These are phyloP conservation scores for Periplaneta americana DNA, from an alignment of 1,140 invertebrate species.

Conservation along the genomic window DNA sequence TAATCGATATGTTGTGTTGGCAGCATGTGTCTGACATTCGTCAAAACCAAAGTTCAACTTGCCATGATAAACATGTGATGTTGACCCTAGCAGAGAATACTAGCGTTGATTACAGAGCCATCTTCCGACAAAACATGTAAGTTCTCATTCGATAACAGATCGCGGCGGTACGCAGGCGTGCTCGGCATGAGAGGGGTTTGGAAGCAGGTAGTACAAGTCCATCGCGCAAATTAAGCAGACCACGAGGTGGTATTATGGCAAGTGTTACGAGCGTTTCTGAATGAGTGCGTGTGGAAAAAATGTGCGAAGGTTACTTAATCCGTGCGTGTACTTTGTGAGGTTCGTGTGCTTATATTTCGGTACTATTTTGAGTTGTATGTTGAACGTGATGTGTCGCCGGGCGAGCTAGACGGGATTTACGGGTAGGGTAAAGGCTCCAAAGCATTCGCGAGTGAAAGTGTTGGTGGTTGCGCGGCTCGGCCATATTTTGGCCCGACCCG, in stretches of 20 bases:
- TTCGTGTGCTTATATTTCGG: neutral
- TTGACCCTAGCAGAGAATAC: too few relatives aligned
- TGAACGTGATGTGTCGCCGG: neutral
- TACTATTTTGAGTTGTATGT: too few relatives aligned
- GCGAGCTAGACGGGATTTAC: neutral
- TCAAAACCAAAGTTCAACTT: too few relatives aligned
- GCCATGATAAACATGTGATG: too few relatives aligned
- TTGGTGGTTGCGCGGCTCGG: neutral
- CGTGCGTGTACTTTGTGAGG: neutral
- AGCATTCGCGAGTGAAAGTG: constrained; percentile 3
- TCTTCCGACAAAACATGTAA: neutral
- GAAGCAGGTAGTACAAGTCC: neutral
- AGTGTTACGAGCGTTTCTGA: neutral
- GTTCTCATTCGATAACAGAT: neutral
- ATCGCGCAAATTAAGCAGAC: neutral
- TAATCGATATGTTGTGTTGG: too few relatives aligned
- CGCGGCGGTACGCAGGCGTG: neutral
- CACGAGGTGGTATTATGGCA: neutral
- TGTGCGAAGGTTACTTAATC: neutral
- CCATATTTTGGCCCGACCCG: constrained; percentile 7
- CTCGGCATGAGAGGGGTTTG: neutral
- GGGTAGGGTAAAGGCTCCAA: neutral
- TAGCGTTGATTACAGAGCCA: neutral
- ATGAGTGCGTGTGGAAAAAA: neutral
- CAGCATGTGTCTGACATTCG: too few relatives aligned